Conservation (phyloP, 2,797 vertebrate species). For the Microchirus variegatus region DNA sequence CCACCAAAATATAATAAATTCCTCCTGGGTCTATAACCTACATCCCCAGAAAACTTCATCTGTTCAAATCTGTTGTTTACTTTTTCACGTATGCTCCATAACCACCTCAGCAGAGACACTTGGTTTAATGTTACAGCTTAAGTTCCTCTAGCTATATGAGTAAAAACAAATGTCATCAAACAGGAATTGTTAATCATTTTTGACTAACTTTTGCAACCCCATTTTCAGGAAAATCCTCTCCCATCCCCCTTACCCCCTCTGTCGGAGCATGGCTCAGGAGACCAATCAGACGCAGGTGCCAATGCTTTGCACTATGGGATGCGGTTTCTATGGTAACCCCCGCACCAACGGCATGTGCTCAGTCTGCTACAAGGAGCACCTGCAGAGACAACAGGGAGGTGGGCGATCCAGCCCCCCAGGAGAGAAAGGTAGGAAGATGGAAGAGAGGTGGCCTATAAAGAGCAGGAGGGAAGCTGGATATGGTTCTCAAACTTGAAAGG, state of each 20-base stretch:
- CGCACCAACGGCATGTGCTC: slow-evolving; percentile 94
- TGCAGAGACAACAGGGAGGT: slow-evolving; percentile 91
- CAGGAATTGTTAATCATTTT: slow-evolving; percentile 38
- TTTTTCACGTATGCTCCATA: too few species aligned
- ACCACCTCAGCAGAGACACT: too few species aligned
- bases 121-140: slow-evolving; percentile 56
- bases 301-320: slow-evolving; percentile 91
- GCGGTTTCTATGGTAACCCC: slow-evolving; percentile 92
- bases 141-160: slow-evolving; percentile 54
- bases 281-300: slow-evolving; percentile 93
- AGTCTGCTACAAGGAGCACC: slow-evolving; percentile 92
- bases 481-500: slow-evolving; percentile 18
- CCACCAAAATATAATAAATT: too few species aligned
- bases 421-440: slow-evolving; percentile 81
- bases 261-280: slow-evolving; percentile 90
- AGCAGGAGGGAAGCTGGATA: slow-evolving; percentile 5
- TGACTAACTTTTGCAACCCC: slow-evolving; percentile 59
- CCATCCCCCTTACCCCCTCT: slow-evolving; percentile 76
- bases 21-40: too few species aligned
- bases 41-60: too few species aligned
- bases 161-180: slow-evolving; percentile 19
- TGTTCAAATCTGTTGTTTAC: too few species aligned
- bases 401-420: slow-evolving; percentile 87
- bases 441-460: slow-evolving; percentile 32
- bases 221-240: slow-evolving; percentile 81